These are phyloP conservation scores for Riparia riparia DNA, from an alignment of 2,113 vertebrate species.

Conservation along the genomic window DNA sequence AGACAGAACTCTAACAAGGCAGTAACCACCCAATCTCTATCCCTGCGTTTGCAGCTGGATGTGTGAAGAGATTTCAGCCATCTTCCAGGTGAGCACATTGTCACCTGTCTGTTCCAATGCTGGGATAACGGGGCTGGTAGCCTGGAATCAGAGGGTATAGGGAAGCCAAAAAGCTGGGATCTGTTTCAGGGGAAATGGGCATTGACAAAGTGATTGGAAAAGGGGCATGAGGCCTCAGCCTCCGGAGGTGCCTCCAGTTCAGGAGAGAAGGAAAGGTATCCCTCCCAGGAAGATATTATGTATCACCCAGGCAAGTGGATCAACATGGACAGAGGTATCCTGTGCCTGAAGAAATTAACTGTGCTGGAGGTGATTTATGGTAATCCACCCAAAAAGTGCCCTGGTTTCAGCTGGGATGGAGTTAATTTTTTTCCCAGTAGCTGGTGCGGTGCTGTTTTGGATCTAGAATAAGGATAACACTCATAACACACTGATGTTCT, in stretches of 20 bases:
- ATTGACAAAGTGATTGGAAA: neutral
- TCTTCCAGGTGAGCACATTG: neutral
- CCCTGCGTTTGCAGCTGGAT: neutral
- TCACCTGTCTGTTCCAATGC: neutral
- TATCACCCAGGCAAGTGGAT: neutral
- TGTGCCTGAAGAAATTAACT: neutral
- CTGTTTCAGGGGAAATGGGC: neutral
- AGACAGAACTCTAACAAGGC: neutral
- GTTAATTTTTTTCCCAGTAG: neutral
- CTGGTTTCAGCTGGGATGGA: neutral
- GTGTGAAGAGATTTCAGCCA: neutral
- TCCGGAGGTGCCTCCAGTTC: neutral
- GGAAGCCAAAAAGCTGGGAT: neutral
- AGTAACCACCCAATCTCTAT: neutral
- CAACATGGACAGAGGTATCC: neutral
- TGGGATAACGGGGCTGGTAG: neutral
- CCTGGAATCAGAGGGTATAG: neutral
- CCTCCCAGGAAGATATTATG: too few relatives aligned
- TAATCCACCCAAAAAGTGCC: neutral
- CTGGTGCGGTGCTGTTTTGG: neutral
- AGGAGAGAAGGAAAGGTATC: neutral
- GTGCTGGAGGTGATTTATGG: neutral
- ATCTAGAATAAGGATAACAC: neutral
- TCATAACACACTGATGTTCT: neutral
- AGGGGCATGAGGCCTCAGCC: neutral